Evolutionary conservation across 2,113 vertebrate genomes (phyloP).

Genomic region (Bambusicola thoracicus): DNA sequence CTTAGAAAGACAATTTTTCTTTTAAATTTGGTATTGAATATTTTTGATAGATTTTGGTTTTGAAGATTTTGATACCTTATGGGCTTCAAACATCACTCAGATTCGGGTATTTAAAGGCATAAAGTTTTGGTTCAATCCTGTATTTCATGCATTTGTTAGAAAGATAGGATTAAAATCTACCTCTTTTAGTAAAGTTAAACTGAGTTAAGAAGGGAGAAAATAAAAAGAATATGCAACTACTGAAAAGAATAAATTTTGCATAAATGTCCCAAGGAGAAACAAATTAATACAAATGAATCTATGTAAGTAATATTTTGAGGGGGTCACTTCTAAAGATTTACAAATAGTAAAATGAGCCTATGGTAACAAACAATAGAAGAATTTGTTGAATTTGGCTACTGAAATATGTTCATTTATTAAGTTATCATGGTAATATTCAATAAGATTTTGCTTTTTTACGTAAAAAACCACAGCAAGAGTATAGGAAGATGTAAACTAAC

Average conservation of each 20-base stretch:
- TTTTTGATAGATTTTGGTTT: not conserved
- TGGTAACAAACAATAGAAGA: constrained; percentile 39
- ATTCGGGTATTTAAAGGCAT: not conserved
- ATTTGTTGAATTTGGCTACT: constrained; percentile 19
- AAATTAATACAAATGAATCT: constrained; percentile 11
- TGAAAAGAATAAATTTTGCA: not conserved
- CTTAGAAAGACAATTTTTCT: not conserved
- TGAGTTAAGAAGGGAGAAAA: not conserved
- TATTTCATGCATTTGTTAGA: not conserved
- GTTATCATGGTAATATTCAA: not conserved
- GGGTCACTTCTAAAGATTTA: constrained; percentile 30
- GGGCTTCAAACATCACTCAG: not conserved
- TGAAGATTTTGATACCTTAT: not conserved
- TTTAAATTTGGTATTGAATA: not conserved
- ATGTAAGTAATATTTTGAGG: constrained; percentile 46
- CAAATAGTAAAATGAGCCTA: not conserved
- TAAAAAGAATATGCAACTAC: not conserved
- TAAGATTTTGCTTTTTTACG: not conserved
- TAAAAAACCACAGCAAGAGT: not conserved
- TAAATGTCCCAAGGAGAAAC: not conserved
- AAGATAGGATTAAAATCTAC: not conserved
- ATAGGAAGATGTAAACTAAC: not conserved
- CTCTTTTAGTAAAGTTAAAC: not conserved
- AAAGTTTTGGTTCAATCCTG: not conserved
- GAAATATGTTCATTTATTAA: constrained; percentile 22